Conservation (phyloP, 2,113 vertebrate species). For the Thunnus maccoyii region DNA sequence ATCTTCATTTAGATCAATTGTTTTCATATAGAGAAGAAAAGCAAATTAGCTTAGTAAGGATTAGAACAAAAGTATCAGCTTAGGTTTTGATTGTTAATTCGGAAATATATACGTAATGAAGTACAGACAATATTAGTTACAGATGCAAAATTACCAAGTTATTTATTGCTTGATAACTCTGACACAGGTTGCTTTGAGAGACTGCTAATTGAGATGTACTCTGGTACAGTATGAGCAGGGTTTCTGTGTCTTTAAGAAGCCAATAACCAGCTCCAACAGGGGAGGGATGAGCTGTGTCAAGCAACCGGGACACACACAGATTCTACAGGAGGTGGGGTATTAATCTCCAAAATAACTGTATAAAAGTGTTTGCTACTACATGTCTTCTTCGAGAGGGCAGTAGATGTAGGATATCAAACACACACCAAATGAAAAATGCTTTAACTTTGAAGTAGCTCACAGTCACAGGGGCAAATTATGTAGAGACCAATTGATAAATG, state of each 20-base stretch:
- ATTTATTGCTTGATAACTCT: not conserved
- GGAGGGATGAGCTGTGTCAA: constrained; percentile 48
- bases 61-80: not conserved
- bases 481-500: no score
- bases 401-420: no score
- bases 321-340: not conserved
- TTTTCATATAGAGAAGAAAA: not conserved
- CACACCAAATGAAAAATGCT: not conserved
- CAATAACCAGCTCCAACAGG: constrained; percentile 59
- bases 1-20: not conserved
- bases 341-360: constrained; percentile 30
- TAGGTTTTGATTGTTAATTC: no score
- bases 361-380: not conserved
- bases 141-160: not conserved
- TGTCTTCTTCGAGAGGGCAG: no score
- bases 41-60: not conserved
- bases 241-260: constrained; percentile 80
- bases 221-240: not conserved
- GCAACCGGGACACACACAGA: not conserved
- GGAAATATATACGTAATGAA: not conserved
- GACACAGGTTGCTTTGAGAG: not conserved
- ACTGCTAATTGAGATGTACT: not conserved
- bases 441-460: no score
- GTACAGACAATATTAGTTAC: not conserved
- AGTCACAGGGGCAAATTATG: not conserved